Base-by-base conservation (phyloP, 1,140 invertebrate genomes). In the Stenopsyche tienmushanensis region DNA sequence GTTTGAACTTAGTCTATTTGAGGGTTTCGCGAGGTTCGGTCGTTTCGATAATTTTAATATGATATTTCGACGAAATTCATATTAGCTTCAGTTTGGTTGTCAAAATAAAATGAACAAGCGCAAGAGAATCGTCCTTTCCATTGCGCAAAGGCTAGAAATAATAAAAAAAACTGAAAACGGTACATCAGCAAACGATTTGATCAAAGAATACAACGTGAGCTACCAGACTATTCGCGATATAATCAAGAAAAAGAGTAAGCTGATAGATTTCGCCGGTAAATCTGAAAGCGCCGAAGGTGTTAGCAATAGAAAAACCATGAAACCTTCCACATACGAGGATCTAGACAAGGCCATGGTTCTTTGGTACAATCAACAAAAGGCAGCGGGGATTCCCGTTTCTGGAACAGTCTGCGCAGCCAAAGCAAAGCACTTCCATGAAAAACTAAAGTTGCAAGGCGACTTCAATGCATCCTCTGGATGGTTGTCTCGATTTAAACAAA, bases 401-500 rank as follows among this genome's bases (percentile, higher is more conserved):
- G 57, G 65, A 1, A 34, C 29, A 41, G 62, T 66, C 39, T 66
- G 49, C 24, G 23, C 41, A 18, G 34, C 42, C 23, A 25, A 39
- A n/a, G 60, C 45, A 3, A 62, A 62, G 15, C 10, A n/a, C 18
- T 52, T 50, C 10, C 26, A 41, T 26, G 45, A 52, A 8, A 29
- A 50, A 13, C 29, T 62, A 26, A 26, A 24, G 17, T 26, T 62
- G 34, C 13, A 62, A 53, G 49, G 47, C 10, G 18, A 52, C 9
- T 57, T 57, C 39, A 42, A 41, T 21, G 54, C 34, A 15, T 57
- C 54, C 9, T 57, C 54, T 8, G 54, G 65, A 15, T 66, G 65
- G 65, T 15, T 66, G 24, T 54, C 57, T 21, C 42, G 57, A 26
- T 66, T 66, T 45, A 66, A 66, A 39, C 57, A 66, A 18, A 50